Base-by-base conservation (phyloP, 2,113 vertebrate species). In the Prunella himalayana region DNA sequence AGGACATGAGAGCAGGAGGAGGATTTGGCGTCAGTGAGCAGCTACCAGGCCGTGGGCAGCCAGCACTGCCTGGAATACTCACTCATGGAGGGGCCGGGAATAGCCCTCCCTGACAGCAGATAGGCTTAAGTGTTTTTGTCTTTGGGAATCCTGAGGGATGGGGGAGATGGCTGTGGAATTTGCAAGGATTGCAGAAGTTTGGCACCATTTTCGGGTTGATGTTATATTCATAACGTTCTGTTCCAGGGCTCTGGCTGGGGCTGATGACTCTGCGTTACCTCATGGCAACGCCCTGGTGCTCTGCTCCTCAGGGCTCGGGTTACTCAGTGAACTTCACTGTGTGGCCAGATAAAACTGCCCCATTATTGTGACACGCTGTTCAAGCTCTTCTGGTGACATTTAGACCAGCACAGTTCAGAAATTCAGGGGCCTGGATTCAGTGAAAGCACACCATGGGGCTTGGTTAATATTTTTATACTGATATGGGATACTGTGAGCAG, bases 161-260 rank as follows among this genome's bases (percentile, higher is more conserved):
- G 44, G 28, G 30, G 66, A 70, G 85, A 70, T 54, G 75, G 25
- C 75, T 65, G 63, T 59, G 87, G 87, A 93, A 90, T 91, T 54
- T 66, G 75, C 73, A 94, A 87, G 78, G 82, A 56, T 87, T 95
- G 92, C 75, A 86, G 82, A 44, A 80, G 84, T 39, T 88, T 97
- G 96, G 96, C 94, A 94, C 28, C 8, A 1, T 70, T 93, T 70
- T 53, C 33, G 6, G 63, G 35, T 5, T 83, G 92, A 90, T 90
- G 93, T 95, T 95, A 76, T 66, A 86, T 39, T 56, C 72, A 42
- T 96, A 90, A 95, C 77, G 44, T 80, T 79, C 85, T 95, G 95
- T 95, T 97, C 95, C 97, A 97, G 37, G 25, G 63, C 64, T 76
- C 75, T 19, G 51, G 45, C 83, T 86, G 61, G 76, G 84, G 65